Percentiles rank a stretch among this genome's conserved stretches.
Conservation (phyloP, 2,113 vertebrate species). For the Phrynocephalus versicolor region DNA sequence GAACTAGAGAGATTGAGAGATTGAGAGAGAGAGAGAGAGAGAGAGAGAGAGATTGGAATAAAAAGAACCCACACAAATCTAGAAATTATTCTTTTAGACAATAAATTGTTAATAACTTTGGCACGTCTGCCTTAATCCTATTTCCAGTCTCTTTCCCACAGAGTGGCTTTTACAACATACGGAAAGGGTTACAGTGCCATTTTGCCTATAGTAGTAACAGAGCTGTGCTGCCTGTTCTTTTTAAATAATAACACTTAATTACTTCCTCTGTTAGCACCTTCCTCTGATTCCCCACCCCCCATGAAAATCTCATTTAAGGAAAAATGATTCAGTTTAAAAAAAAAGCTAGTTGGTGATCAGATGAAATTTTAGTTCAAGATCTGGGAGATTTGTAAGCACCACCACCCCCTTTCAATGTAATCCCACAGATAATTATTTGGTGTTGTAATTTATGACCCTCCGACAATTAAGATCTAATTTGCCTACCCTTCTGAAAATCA, state of each 20-base stretch:
- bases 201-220: conserved; percentile 60
- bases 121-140: conserved; percentile 62
- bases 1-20: too few relatives aligned
- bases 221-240: conserved; percentile 55
- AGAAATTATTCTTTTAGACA: conserved; percentile 58
- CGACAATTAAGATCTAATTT: rapidly evolving
- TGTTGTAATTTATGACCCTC: not conserved
- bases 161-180: conserved; percentile 65
- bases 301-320: conserved; percentile 41
- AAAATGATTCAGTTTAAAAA: conserved; percentile 44
- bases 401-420: not conserved
- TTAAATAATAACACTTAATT: conserved; percentile 76
- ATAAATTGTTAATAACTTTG: conserved; percentile 48
- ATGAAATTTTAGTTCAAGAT: conserved; percentile 16
- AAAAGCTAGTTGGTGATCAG: conserved; percentile 19
- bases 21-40: conserved; percentile 45
- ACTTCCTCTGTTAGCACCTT: conserved; percentile 44
- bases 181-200: conserved; percentile 39
- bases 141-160: conserved; percentile 64
- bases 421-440: not conserved
- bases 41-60: conserved; percentile 6
- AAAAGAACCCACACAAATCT: conserved; percentile 43
- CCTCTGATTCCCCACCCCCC: conserved; percentile 18
- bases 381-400: conserved; percentile 6
- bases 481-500: conserved; percentile 37